Evolutionary conservation across 2,888 invertebrate genomes (phyloP), one percentile per base, ranked within the genome.

Genomic region (Scaptomyza caliginosa): DNA sequence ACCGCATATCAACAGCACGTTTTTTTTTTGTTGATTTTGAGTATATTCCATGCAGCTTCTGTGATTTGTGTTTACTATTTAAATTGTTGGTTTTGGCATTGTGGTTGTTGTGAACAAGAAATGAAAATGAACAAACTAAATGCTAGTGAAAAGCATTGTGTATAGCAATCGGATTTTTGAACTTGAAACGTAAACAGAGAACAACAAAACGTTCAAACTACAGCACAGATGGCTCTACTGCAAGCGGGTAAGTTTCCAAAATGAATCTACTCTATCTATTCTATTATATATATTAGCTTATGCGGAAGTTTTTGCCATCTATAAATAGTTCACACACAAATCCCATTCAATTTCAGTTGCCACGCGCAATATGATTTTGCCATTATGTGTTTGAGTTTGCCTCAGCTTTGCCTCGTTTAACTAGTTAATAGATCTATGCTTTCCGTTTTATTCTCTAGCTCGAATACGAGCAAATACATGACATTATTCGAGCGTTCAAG

Each of bases 221-320:
- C n/a, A n/a, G n/a, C n/a, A 19, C 60, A 60, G 38, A 59, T 59
- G 60, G 59, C 30, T 10, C 30, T 30, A 17, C 23, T 59, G 38
- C 60, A 24, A 24, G 38, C 45, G 46, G 60, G 59, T 59, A 45
- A 45, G 59, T 59, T 38, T n/a, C 11, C 23, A 23, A 17, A 7
- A 13, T 43, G n/a, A 36, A 36, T 36, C 8, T 7, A 3, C 16
- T 34, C 16, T n/a, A 13, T 36, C n/a, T 36, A 13, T 13, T 36
- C n/a, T 36, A 13, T 13, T 13, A 11, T 4, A 26, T 28, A 28
- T 28, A 23, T 21, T 17, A 17, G 36, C 17, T 24, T 2, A 23
- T 30, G 17, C 60, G 19, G 38, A 43, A 45, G 30, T 30, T 10
- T 60, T 39, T 19, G 28, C 16, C 11, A 16, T 7, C 59, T 60